Base-by-base conservation (phyloP, 2,888 invertebrate species). In the Syrphus vitripennis region DNA sequence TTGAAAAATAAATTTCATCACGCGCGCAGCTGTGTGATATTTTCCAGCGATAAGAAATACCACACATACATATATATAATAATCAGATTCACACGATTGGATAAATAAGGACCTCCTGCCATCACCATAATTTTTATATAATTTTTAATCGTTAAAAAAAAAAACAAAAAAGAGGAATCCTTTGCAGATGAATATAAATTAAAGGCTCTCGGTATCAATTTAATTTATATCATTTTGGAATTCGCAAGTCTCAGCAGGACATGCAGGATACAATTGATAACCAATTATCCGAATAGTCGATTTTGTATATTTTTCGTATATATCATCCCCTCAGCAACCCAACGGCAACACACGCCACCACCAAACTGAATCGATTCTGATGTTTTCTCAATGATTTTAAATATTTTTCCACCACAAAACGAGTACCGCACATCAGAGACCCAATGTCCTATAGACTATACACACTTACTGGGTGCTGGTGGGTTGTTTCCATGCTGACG, bases 171-270 rank as follows among this genome's bases (percentile, higher is more conserved):
- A 40, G 24, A 37, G 42, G 70, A 79, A 61, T 83, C 42, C 72
- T 55, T 69, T 72, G 55, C 69, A 79, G 67, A 79, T 83, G 74
- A 79, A 79, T 75, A 78, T 70, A 83, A n/a, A 83, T 83, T 74
- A 70, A 83, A 79, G 69, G 74, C 24, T 61, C 79, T 79, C 29
- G 63, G 67, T 78, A 78, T 83, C 72, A 42, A 53, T 77, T 82
- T 72, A 78, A 83, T 83, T 78, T 79, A 83, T 79, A 74, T 83
- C 79, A 50, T 70, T n/a, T 37, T 29, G 67, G 63, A 70, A 70
- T 34, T 79, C 61, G 16, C 74, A 42, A 48, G 48, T 67, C 71
- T 77, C 71, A 74, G 67, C 72, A 61, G 78, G 72, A 72, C 34
- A 37, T 67, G 45, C 45, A 16, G 61, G 19, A 57, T 72, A 45